Evolutionary conservation across 2,797 vertebrate genomes (phyloP), one percentile per base, ranked within the genome.

Genomic region (Oceanodroma leucorhoa): DNA sequence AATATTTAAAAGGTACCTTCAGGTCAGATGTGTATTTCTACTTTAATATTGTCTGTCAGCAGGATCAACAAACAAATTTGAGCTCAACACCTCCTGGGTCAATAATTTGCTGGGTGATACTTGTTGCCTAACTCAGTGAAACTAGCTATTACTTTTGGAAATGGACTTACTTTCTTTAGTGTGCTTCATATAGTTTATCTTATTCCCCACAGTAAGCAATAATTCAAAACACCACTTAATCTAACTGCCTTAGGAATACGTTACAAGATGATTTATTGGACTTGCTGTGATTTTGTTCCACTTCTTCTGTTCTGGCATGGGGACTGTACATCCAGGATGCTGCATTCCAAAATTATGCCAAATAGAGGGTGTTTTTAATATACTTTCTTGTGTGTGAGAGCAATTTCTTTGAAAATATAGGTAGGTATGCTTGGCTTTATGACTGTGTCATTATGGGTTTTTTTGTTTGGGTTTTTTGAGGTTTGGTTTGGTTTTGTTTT

Each of bases 281-380:
- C 24, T 70, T 87, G 21, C 30, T 69, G 30, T 65, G 57, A 73
- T 66, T 88, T 66, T 90, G 26, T 61, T 78, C 32, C 60, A 2
- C 10, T 48, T 46, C n/a, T 64, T 87, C 26, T 66, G 46, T 14
- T 53, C 71, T 70, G 76, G 40, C 29, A 53, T 23, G 29, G 10
- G 13, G 11, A 91, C 51, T 27, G 19, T 65, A 50, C 16, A 64
- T 60, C 15, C 19, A 87, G 50, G 77, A 55, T 55, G 27, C 45
- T 89, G 55, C 18, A 32, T 69, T 53, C 21, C 46, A 55, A 80
- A 81, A 58, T 69, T 5, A 79, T 72, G 58, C n/a, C 69, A 95
- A 66, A 67, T 20, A 54, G 67, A 71, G 40, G 6, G 0, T 0
- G 1, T 12, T 64, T 64, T 46, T 5, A 73, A 48, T 62, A 43